These are phyloP conservation scores for Apodemus sylvaticus DNA, from an alignment of 2,113 vertebrate species.

Conservation along the genomic window DNA sequence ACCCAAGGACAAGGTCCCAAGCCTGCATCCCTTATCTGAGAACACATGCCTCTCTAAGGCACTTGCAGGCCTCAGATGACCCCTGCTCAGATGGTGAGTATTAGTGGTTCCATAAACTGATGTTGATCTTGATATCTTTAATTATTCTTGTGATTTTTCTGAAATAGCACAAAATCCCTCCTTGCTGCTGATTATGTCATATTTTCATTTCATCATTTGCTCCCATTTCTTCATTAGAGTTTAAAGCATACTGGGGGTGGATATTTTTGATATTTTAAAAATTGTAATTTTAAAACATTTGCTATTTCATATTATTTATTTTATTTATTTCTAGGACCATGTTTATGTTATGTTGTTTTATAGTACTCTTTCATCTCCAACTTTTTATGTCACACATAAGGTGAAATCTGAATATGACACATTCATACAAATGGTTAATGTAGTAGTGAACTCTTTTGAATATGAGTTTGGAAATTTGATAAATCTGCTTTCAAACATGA, in stretches of 20 bases:
- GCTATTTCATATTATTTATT: not conserved
- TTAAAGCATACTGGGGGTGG: not conserved
- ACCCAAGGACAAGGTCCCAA: not conserved
- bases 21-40: not conserved
- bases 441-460: constrained; percentile 1
- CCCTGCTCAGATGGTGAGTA: not conserved
- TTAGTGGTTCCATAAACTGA: not conserved
- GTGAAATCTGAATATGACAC: not conserved
- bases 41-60: not conserved
- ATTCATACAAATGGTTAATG: constrained; percentile 35
- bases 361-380: not conserved
- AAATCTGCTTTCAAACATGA: not conserved
- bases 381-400: not conserved
- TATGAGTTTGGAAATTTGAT: not conserved
- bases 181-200: not conserved
- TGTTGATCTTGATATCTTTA: not conserved
- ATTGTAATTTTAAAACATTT: not conserved
- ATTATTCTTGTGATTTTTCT: constrained; percentile 10
- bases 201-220: constrained; percentile 27
- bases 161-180: not conserved
- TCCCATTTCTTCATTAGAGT: constrained; percentile 33
- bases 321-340: not conserved
- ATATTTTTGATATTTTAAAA: not conserved
- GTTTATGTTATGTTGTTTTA: not conserved
- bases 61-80: not conserved